Conservation (phyloP, 2,797 vertebrate genomes). For the Platyrinchus mystaceus region DNA sequence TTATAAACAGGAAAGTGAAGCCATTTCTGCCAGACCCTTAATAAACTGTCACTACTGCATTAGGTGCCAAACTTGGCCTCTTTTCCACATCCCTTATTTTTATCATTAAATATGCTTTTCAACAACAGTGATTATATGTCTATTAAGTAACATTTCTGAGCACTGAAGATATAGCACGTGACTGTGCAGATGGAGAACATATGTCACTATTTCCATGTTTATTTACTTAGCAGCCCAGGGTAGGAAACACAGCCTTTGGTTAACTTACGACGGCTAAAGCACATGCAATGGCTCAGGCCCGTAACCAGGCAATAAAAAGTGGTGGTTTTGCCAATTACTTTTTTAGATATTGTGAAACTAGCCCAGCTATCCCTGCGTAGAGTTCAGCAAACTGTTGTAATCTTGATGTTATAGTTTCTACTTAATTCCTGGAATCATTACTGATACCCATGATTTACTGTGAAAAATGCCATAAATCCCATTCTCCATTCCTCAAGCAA, state of each 20-base stretch:
- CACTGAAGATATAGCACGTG: slow-evolving; percentile 7
- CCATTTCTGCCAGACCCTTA: slow-evolving; percentile 27
- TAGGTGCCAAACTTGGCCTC: slow-evolving; percentile 52
- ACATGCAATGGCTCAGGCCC: slow-evolving; percentile 23
- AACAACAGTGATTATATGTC: slow-evolving; percentile 35
- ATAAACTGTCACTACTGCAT: slow-evolving; percentile 41
- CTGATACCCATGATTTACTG: not conserved
- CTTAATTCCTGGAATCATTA: slow-evolving; percentile 30
- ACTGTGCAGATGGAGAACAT: slow-evolving; percentile 60
- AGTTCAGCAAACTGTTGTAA: slow-evolving; percentile 31
- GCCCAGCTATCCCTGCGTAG: not conserved
- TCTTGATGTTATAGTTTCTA: not conserved
- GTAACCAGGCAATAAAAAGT: slow-evolving; percentile 29
- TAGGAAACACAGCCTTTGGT: slow-evolving; percentile 37
- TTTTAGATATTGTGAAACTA: slow-evolving; percentile 51
- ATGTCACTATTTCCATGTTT: slow-evolving; percentile 62
- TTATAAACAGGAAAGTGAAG: slow-evolving; percentile 55
- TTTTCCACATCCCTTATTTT: slow-evolving; percentile 33
- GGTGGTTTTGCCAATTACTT: slow-evolving; percentile 20
- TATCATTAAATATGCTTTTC: slow-evolving; percentile 55
- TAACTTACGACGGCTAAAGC: slow-evolving; percentile 10
- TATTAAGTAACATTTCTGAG: slow-evolving; percentile 44
- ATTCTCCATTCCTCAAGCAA: not conserved
- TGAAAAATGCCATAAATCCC: not conserved
- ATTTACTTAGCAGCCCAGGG: slow-evolving; percentile 47